Evolutionary conservation across 1,140 invertebrate species (phyloP).

Genomic region (Caenorhabditis briggsae): DNA sequence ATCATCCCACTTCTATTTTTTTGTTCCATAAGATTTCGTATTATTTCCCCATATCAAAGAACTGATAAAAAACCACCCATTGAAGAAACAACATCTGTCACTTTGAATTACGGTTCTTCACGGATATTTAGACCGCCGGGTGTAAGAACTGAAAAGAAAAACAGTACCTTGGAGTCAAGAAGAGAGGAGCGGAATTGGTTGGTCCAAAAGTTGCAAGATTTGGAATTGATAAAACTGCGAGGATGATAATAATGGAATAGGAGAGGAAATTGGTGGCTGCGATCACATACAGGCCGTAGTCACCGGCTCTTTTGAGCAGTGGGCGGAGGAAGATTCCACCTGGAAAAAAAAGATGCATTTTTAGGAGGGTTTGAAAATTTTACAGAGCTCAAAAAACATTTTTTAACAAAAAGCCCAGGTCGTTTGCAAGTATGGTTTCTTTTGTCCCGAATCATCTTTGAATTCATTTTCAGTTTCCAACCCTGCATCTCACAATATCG

Average conservation of each 20-base stretch:
- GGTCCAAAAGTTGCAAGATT: conserved; percentile 55
- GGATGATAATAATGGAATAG: conserved; percentile 27
- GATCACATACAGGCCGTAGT: conserved; percentile 47
- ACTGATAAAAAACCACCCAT: conserved; percentile 5
- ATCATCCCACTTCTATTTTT: too few relatives aligned
- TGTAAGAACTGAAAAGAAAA: not conserved
- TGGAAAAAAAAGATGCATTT: too few relatives aligned
- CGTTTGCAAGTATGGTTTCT: too few relatives aligned
- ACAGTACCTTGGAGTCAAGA: conserved; percentile 55
- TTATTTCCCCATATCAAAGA: too few relatives aligned
- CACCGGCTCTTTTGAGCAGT: conserved; percentile 52
- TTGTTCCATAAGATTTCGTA: too few relatives aligned
- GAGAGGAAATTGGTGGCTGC: conserved; percentile 50
- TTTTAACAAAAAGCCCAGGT: too few relatives aligned
- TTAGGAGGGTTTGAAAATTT: too few relatives aligned
- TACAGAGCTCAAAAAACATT: too few relatives aligned
- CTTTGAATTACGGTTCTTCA: not conserved
- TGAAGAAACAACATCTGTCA: not conserved
- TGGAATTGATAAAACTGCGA: conserved; percentile 50
- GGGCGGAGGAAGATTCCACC: conserved; percentile 57
- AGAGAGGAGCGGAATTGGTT: conserved; percentile 36
- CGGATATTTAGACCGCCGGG: not conserved
- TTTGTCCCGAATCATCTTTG: too few relatives aligned
- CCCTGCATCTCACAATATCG: too few relatives aligned
- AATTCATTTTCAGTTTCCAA: too few relatives aligned